These are phyloP conservation scores for Hyppa rectilinea DNA, from an alignment of 2,888 invertebrate genomes.

Conservation along the genomic window DNA sequence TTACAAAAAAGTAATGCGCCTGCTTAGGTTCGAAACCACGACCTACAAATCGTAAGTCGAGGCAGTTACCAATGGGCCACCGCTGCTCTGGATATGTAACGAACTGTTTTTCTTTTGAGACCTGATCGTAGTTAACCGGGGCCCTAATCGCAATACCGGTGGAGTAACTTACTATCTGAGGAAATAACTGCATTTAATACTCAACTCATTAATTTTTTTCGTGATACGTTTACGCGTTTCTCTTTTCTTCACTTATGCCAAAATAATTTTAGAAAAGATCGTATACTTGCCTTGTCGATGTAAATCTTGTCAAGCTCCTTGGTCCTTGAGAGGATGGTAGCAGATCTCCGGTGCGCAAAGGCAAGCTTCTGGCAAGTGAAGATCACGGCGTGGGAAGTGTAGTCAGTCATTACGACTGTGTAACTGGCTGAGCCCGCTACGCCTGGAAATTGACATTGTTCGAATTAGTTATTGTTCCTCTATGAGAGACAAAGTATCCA, in stretches of 20 bases:
- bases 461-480: background rate
- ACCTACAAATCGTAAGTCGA: too few species aligned
- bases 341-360: conserved; percentile 94
- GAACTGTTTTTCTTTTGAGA: background rate
- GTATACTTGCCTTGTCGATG: conserved; percentile 91
- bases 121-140: background rate
- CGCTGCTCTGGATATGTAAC: background rate
- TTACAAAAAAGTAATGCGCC: too few species aligned
- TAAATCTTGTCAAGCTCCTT: conserved; percentile 93
- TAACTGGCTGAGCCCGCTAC: conserved; percentile 94
- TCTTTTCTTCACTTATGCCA: too few species aligned
- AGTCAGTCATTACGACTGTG: conserved; percentile 94
- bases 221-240: too few species aligned
- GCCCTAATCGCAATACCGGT: background rate
- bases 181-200: too few species aligned
- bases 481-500: background rate
- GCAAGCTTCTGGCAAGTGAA: conserved; percentile 95
- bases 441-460: conserved; percentile 83
- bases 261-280: background rate
- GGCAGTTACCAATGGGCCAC: too few species aligned
- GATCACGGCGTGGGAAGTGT: conserved; percentile 93
- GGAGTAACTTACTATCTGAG: background rate
- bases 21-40: too few species aligned
- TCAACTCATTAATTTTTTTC: background rate
- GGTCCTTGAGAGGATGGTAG: conserved; percentile 94